Evolutionary conservation across 2,888 invertebrate species (phyloP).

Genomic region (Hoplodrina blanda): DNA sequence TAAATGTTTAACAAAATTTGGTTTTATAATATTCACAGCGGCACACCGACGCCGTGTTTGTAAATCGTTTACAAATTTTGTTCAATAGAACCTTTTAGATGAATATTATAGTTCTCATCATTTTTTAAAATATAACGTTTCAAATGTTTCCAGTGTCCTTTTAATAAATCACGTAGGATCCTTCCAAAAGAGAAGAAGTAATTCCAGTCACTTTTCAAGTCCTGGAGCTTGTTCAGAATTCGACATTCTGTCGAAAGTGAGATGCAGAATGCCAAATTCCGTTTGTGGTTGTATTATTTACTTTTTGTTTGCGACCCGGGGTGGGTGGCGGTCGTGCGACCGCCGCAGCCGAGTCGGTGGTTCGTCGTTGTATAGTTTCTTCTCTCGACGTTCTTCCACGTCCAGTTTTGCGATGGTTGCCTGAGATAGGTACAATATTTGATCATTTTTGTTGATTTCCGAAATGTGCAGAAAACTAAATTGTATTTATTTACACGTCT

Average conservation of each 20-base stretch:
- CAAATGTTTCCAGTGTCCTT: constrained; percentile 37
- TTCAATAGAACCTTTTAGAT: constrained; percentile 39
- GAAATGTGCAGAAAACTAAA: neutral
- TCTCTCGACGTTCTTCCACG: constrained; percentile 76
- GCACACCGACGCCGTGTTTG: constrained; percentile 65
- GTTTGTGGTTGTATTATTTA: constrained; percentile 49
- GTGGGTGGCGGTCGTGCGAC: constrained; percentile 70
- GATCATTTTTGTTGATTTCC: neutral
- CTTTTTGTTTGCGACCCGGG: constrained; percentile 69
- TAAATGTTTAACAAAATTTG: constrained; percentile 67
- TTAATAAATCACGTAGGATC: constrained; percentile 43
- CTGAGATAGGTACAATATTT: constrained; percentile 63
- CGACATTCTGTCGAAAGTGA: constrained; percentile 50
- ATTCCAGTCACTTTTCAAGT: constrained; percentile 40
- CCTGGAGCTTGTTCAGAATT: constrained; percentile 39
- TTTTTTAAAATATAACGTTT: constrained; percentile 3
- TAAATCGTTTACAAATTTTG: constrained; percentile 34
- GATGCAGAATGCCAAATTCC: constrained; percentile 54
- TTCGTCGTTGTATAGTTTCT: constrained; percentile 77
- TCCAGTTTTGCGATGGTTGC: constrained; percentile 75
- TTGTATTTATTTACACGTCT: too few relatives aligned
- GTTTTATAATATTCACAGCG: constrained; percentile 60
- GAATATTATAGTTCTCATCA: constrained; percentile 6
- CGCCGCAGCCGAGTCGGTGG: constrained; percentile 82
- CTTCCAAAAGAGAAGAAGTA: constrained; percentile 33